phyloP scores from a whole-genome alignment of 2,113 vertebrate genomes.

The Sinosuthora webbiana region DNA sequence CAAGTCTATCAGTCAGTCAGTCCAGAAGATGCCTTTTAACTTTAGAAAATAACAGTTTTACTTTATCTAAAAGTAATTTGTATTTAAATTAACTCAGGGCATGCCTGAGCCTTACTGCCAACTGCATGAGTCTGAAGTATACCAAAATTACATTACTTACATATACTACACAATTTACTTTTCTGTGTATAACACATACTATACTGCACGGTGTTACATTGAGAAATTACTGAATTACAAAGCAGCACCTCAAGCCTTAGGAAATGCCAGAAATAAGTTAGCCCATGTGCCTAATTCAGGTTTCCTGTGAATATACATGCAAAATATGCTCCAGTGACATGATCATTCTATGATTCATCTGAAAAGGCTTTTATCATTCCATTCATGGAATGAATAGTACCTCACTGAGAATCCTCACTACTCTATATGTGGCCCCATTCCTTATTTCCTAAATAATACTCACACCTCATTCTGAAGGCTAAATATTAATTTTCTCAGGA shows the following conservation, averaged over 20 bases:
- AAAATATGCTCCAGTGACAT: not conserved
- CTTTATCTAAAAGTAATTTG: not conserved
- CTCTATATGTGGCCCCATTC: not conserved
- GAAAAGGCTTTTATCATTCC: not conserved
- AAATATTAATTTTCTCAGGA: not conserved
- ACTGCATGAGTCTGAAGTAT: not conserved
- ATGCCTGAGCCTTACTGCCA: not conserved
- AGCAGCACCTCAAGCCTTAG: not conserved
- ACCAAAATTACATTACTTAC: not conserved
- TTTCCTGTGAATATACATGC: not conserved
- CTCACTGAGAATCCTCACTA: not conserved
- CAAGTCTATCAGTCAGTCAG: not conserved
- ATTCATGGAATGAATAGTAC: not conserved
- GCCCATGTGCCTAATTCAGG: not conserved
- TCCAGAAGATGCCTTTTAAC: not conserved
- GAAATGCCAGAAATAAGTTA: not conserved
- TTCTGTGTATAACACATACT: not conserved
- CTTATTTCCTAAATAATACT: not conserved
- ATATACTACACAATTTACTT: not conserved
- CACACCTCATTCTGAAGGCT: not conserved
- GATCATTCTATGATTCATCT: not conserved
- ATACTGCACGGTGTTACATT: not conserved
- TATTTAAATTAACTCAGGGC: not conserved
- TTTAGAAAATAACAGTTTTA: not conserved
- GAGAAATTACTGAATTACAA: not conserved